Conservation (phyloP, 2,888 invertebrate genomes). For the Sicus ferrugineus region DNA sequence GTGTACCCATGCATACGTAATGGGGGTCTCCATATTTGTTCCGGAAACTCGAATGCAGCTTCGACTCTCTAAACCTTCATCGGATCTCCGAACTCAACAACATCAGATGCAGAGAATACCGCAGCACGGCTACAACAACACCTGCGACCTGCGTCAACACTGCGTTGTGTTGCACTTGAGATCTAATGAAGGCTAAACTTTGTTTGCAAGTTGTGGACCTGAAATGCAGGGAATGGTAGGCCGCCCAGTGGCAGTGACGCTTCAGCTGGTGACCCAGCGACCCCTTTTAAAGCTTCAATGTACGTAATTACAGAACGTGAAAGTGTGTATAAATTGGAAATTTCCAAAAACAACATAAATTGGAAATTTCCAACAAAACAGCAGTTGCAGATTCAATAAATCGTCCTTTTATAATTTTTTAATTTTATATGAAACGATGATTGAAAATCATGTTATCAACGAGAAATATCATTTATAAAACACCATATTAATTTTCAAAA, state of each 20-base stretch:
- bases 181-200: constrained; percentile 40
- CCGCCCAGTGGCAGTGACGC: not conserved
- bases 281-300: not conserved
- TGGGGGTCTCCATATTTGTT: too few relatives aligned
- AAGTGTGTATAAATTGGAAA: too few relatives aligned
- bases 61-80: not conserved
- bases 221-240: constrained; percentile 1
- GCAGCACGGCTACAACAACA: constrained; percentile 7
- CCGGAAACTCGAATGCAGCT: not conserved
- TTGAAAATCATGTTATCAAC: too few relatives aligned
- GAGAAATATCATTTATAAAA: too few relatives aligned
- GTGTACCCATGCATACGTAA: not conserved
- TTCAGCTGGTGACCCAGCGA: not conserved
- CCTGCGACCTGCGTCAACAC: not conserved
- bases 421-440: too few relatives aligned
- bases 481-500: too few relatives aligned
- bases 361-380: too few relatives aligned
- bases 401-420: too few relatives aligned
- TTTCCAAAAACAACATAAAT: too few relatives aligned
- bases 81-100: too few relatives aligned
- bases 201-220: constrained; percentile 41
- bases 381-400: too few relatives aligned
- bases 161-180: constrained; percentile 33
- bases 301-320: too few relatives aligned
- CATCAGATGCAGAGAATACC: not conserved